These are phyloP conservation scores for Hyphantria cunea DNA, from an alignment of 1,140 invertebrate genomes.

Conservation along the genomic window DNA sequence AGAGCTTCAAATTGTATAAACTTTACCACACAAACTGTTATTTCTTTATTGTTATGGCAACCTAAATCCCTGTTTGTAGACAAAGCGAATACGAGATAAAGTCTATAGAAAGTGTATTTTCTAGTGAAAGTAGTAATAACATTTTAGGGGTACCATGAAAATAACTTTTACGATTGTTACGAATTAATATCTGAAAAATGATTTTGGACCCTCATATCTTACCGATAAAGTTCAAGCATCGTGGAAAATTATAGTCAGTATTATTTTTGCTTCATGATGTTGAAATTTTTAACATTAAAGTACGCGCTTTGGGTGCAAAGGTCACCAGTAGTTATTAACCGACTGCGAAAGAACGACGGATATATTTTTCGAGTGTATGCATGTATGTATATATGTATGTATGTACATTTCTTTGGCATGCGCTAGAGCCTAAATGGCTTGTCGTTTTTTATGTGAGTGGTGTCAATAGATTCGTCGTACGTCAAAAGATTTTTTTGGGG, in stretches of 20 bases:
- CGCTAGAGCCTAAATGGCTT: too few relatives aligned
- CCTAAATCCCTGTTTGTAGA: slow-evolving; percentile 50
- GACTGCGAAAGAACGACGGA: too few relatives aligned
- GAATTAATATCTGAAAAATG: slow-evolving; percentile 77
- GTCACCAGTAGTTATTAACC: too few relatives aligned
- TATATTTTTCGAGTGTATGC: too few relatives aligned
- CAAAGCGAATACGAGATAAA: slow-evolving; percentile 61
- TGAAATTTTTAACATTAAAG: too few relatives aligned
- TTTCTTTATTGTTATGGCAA: slow-evolving; percentile 63
- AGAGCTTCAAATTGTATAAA: slow-evolving; percentile 45
- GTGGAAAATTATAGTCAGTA: slow-evolving; percentile 32
- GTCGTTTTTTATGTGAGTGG: too few relatives aligned
- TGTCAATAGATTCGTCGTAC: too few relatives aligned
- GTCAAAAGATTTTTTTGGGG: too few relatives aligned
- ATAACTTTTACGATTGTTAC: slow-evolving; percentile 77
- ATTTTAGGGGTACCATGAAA: slow-evolving; percentile 72
- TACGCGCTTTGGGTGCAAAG: too few relatives aligned
- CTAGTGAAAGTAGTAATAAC: slow-evolving; percentile 56
- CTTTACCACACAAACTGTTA: slow-evolving; percentile 47
- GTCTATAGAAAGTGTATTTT: slow-evolving; percentile 66
- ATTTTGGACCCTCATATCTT: slow-evolving; percentile 60
- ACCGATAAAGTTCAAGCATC: slow-evolving; percentile 46
- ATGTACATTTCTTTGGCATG: too few relatives aligned
- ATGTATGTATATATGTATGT: too few relatives aligned
- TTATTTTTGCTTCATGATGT: slow-evolving; percentile 23